These are phyloP conservation scores for Daboia siamensis DNA, from an alignment of 2,113 vertebrate species.

Conservation along the genomic window DNA sequence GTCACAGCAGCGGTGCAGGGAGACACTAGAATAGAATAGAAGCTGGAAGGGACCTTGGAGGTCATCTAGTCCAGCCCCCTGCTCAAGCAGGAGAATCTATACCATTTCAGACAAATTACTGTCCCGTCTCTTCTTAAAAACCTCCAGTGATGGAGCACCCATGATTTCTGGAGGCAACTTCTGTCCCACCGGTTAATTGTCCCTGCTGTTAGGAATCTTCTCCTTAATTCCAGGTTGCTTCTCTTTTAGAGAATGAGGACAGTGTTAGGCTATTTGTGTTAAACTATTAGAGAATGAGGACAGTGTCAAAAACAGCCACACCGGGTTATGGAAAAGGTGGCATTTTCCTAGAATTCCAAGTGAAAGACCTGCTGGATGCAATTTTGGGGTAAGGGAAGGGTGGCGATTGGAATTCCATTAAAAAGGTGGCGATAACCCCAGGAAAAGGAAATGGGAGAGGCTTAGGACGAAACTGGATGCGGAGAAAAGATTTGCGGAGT, in stretches of 20 bases:
- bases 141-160: too few species aligned
- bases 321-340: slow-evolving; percentile 12
- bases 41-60: too few species aligned
- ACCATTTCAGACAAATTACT: too few species aligned
- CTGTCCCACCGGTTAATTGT: too few species aligned
- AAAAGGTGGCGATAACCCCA: not conserved
- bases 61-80: too few species aligned
- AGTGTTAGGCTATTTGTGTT: too few species aligned
- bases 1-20: slow-evolving; percentile 21
- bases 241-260: too few species aligned
- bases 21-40: not conserved
- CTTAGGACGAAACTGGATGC: not conserved
- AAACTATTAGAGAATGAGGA: slow-evolving; percentile 43
- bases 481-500: not conserved
- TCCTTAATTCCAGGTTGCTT: too few species aligned
- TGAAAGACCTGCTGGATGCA: not conserved
- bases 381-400: not conserved
- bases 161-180: too few species aligned
- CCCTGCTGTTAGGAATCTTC: too few species aligned
- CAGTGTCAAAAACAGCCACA: slow-evolving; percentile 30
- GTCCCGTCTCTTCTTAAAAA: too few species aligned
- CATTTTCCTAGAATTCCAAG: not conserved
- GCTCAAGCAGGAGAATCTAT: too few species aligned
- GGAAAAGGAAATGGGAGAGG: fast-evolving
- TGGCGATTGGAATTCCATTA: fast-evolving